Conservation (phyloP, 2,113 vertebrate species). For the Petroica traversi region DNA sequence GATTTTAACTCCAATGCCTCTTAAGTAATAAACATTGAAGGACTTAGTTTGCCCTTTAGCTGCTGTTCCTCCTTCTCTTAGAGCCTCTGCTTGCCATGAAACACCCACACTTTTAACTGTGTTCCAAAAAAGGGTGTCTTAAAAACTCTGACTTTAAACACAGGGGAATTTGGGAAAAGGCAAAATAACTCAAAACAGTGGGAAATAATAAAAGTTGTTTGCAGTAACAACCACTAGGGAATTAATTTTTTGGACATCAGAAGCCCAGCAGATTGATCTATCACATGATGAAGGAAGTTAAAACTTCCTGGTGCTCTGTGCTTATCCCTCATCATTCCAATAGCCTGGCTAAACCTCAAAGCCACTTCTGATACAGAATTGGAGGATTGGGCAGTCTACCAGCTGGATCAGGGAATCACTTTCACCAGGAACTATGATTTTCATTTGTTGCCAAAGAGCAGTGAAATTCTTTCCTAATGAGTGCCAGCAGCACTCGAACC, state of each 20-base stretch:
- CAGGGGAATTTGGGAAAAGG: neutral
- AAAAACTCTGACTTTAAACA: neutral
- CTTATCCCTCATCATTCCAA: neutral
- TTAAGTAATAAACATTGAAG: neutral
- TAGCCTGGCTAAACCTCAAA: neutral
- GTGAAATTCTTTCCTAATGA: neutral
- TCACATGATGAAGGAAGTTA: neutral
- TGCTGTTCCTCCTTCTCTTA: neutral
- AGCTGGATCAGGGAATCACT: neutral
- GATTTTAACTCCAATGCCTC: neutral
- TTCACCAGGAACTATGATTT: neutral
- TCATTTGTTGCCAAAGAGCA: neutral
- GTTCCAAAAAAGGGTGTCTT: neutral
- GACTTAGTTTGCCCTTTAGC: neutral
- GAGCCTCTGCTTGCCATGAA: neutral
- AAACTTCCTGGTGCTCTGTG: neutral
- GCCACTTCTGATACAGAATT: neutral
- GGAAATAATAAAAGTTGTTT: neutral
- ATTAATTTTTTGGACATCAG: neutral
- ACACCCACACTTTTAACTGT: neutral
- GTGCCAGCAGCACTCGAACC: neutral
- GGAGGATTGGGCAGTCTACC: neutral
- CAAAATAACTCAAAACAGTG: neutral
- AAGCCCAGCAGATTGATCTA: neutral
- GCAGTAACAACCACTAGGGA: neutral